Evolutionary conservation across 1,140 invertebrate genomes (phyloP).

Genomic region (Campoletis sonorensis): DNA sequence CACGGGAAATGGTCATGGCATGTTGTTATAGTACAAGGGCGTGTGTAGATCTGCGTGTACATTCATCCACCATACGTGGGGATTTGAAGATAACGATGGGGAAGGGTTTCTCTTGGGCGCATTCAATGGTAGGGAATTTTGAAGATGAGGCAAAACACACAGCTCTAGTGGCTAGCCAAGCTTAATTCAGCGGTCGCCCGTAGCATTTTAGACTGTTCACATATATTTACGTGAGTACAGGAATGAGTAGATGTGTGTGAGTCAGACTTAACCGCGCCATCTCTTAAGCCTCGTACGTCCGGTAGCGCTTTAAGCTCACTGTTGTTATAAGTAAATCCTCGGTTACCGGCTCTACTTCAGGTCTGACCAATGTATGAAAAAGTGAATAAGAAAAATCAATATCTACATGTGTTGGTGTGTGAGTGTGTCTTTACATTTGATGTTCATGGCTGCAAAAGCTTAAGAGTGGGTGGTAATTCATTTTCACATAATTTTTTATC

Average conservation of each 20-base stretch:
- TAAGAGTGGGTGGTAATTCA: no score
- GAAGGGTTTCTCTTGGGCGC: background rate
- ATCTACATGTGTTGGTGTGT: background rate
- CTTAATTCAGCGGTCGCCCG: conserved; percentile 36
- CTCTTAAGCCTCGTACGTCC: conserved; percentile 55
- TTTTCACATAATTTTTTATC: no score
- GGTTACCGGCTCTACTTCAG: background rate
- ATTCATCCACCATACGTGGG: background rate
- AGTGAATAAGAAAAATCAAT: conserved; percentile 20
- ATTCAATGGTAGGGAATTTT: conserved; percentile 29
- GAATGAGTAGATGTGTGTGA: conserved; percentile 26
- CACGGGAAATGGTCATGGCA: background rate
- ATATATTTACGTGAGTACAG: background rate
- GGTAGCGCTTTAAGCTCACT: conserved; percentile 54
- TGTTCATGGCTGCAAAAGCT: no score
- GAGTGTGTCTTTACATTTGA: no score
- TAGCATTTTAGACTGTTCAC: background rate
- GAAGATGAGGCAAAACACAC: conserved; percentile 38
- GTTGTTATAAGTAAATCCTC: conserved; percentile 62
- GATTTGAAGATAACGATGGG: background rate
- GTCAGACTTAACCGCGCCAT: conserved; percentile 26
- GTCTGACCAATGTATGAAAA: conserved; percentile 28
- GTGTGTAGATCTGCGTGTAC: background rate
- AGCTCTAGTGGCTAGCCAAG: conserved; percentile 15
- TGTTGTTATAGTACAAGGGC: background rate